Percentiles rank a stretch among this genome's conserved stretches.
phyloP scores from a whole-genome alignment of 2,888 invertebrate species.

The Clusia tigrina region DNA sequence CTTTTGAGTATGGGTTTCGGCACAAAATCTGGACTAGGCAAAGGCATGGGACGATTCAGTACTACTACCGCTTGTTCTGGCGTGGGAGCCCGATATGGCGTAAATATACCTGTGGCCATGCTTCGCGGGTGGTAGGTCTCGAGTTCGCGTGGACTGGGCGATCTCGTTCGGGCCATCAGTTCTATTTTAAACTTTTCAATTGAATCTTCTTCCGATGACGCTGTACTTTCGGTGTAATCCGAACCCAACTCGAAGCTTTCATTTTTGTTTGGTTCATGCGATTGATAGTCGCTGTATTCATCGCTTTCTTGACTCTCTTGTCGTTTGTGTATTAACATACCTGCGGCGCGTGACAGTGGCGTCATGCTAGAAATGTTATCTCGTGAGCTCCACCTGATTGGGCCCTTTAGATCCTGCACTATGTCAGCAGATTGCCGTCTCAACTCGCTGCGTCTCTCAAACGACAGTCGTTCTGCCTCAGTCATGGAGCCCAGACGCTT shows the following conservation, averaged over 20 bases:
- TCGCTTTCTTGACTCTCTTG: constrained; percentile 43
- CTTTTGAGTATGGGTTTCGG: constrained; percentile 83
- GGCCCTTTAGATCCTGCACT: constrained; percentile 43
- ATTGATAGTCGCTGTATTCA: constrained; percentile 51
- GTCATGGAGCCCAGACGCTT: constrained; percentile 68
- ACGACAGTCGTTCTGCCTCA: constrained; percentile 64
- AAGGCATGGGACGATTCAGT: constrained; percentile 69
- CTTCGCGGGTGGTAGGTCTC: constrained; percentile 75
- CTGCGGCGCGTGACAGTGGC: constrained; percentile 26
- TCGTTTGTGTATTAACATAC: constrained; percentile 37
- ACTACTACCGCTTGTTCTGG: constrained; percentile 70
- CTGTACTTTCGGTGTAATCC: constrained; percentile 73
- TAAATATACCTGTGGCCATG: constrained; percentile 63
- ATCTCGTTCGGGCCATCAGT: constrained; percentile 57
- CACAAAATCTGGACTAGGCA: constrained; percentile 75
- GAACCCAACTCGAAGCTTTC: constrained; percentile 67
- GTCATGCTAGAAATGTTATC: constrained; percentile 50
- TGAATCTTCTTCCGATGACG: constrained; percentile 65
- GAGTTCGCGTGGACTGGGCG: constrained; percentile 67
- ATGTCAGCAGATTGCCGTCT: constrained; percentile 67
- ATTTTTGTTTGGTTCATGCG: constrained; percentile 36
- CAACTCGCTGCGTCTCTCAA: constrained; percentile 65
- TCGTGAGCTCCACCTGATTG: constrained; percentile 57
- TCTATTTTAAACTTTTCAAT: constrained; percentile 64
- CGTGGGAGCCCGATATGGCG: constrained; percentile 62